These are phyloP conservation scores for Scolopax mira DNA, from an alignment of 2,113 vertebrate genomes.

Conservation along the genomic window DNA sequence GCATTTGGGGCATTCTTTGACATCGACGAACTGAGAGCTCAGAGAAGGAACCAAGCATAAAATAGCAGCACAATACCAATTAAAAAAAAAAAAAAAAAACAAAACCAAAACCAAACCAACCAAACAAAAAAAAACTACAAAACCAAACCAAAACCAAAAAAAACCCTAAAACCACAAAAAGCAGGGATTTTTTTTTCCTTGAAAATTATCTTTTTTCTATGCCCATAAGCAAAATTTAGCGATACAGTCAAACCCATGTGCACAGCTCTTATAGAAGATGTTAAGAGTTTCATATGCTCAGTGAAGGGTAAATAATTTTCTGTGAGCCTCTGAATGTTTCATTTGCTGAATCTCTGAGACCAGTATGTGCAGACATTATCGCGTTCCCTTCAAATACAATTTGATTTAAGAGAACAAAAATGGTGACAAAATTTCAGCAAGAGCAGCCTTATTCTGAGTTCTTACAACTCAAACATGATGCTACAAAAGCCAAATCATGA, in stretches of 20 bases:
- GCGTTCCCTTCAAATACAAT: not conserved
- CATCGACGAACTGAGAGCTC: not conserved
- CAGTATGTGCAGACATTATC: not conserved
- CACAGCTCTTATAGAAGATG: not conserved
- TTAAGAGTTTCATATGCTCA: not conserved
- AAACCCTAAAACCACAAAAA: not conserved
- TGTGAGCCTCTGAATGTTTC: not conserved
- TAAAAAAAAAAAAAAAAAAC: not conserved
- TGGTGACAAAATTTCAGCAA: not conserved
- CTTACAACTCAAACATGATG: not conserved
- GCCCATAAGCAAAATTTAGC: not conserved
- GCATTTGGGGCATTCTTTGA: not conserved
- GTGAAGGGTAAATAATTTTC: not conserved
- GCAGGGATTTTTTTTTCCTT: not conserved
- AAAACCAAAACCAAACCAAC: not conserved
- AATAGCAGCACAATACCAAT: not conserved
- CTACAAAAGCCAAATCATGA: not conserved
- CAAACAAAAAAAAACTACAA: not conserved
- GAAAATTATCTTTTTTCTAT: not conserved
- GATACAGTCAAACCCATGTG: not conserved
- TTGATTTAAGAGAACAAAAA: not conserved
- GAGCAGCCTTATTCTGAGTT: not conserved
- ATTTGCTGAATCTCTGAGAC: not conserved
- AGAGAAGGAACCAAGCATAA: not conserved
- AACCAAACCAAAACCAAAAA: not conserved